Percentiles rank a stretch among this genome's conserved stretches.
phyloP scores from a whole-genome alignment of 1,140 invertebrate species.

The Littorina saxatilis region DNA sequence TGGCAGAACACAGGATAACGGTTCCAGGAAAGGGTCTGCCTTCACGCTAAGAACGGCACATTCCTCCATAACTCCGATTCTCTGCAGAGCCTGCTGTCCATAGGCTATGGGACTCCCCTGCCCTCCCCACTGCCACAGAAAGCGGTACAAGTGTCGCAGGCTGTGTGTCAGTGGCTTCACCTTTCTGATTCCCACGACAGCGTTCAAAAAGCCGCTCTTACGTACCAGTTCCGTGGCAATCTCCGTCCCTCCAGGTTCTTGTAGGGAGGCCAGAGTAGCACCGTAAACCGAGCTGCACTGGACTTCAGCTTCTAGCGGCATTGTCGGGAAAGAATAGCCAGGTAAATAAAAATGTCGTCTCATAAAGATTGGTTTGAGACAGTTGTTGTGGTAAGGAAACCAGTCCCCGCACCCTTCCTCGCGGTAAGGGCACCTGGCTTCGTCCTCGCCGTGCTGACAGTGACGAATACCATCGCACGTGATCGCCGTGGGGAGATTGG shows the following conservation, averaged over 20 bases:
- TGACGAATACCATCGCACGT: not conserved
- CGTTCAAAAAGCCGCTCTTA: conserved; percentile 3
- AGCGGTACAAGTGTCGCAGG: not conserved
- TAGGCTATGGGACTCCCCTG: conserved; percentile 14
- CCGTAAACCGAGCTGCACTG: not conserved
- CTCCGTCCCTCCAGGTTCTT: not conserved
- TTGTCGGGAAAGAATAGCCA: not conserved
- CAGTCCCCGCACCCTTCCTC: conserved; percentile 13
- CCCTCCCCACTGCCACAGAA: conserved; percentile 30
- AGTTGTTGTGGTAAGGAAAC: conserved; percentile 11
- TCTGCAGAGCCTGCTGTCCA: not conserved
- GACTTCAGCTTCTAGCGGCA: not conserved
- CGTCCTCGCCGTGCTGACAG: conserved; percentile 13
- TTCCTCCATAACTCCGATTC: not conserved
- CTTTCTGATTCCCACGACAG: not conserved
- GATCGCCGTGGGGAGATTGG: not conserved
- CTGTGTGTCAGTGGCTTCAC: not conserved
- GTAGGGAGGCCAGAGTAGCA: not conserved
- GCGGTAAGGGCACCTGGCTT: not conserved
- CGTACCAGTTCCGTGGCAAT: not conserved
- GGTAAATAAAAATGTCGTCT: not conserved
- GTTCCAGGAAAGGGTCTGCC: not conserved
- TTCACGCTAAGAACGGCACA: not conserved
- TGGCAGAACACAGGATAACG: not conserved
- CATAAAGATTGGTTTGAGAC: not conserved